These are phyloP conservation scores for Bembecia ichneumoniformis DNA, from an alignment of 2,888 invertebrate genomes.

Conservation along the genomic window DNA sequence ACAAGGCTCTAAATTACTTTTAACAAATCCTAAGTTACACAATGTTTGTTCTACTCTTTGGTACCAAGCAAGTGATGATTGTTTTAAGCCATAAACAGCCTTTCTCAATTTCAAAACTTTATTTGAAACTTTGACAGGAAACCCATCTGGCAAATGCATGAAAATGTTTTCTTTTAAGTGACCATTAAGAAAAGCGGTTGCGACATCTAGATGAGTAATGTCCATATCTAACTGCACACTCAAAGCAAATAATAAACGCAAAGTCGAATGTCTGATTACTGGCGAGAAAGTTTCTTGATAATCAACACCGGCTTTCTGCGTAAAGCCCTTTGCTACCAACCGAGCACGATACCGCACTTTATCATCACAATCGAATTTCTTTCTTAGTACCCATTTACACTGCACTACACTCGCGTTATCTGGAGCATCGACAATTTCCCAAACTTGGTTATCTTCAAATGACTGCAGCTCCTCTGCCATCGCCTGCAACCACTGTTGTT, in stretches of 20 bases:
- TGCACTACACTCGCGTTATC: conserved; percentile 3
- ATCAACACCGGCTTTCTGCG: too few species aligned
- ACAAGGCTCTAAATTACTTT: conserved; percentile 8
- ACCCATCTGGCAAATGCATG: conserved; percentile 1
- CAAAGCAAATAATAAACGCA: too few species aligned
- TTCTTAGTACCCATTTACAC: too few species aligned
- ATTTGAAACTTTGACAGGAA: not conserved
- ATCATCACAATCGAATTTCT: too few species aligned
- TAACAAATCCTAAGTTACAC: conserved; percentile 1
- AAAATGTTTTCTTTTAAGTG: too few species aligned
- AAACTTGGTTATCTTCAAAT: not conserved
- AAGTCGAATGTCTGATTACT: too few species aligned
- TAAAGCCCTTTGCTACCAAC: too few species aligned
- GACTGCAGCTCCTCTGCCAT: not conserved
- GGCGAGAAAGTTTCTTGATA: too few species aligned
- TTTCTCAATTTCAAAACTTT: conserved; percentile 5
- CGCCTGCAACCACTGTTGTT: not conserved
- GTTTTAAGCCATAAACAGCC: conserved; percentile 5
- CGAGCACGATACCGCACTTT: too few species aligned
- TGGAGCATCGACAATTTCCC: not conserved
- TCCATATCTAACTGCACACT: too few species aligned
- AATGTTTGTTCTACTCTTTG: conserved; percentile 4
- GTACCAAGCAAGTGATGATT: conserved; percentile 4
- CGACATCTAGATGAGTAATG: too few species aligned
- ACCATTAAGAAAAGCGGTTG: too few species aligned